phyloP scores from a whole-genome alignment of 1,140 invertebrate genomes.

The Microplitis demolitor region DNA sequence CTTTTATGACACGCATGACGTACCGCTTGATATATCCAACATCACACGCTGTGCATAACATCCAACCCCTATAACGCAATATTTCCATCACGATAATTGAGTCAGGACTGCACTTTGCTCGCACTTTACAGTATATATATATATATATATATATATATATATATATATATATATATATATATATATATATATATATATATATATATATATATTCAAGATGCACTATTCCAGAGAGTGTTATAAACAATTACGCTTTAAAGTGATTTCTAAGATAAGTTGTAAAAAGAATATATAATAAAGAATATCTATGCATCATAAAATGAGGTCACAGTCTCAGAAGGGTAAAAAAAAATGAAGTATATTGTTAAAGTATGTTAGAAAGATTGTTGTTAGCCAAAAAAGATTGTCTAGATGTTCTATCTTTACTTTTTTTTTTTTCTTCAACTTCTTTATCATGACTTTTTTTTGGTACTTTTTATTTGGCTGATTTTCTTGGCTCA shows the following conservation, averaged over 20 bases:
- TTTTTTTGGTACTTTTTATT: background rate
- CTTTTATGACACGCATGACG: background rate
- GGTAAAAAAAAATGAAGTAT: background rate
- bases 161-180: background rate
- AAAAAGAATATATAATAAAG: too few relatives aligned
- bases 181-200: background rate
- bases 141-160: background rate
- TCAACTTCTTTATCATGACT: background rate
- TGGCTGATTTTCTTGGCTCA: background rate
- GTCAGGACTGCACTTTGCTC: constrained; percentile 33
- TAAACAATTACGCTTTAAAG: background rate
- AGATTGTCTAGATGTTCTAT: background rate
- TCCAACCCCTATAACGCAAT: constrained; percentile 34
- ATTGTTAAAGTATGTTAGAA: background rate
- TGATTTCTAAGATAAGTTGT: background rate
- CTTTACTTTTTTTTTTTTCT: background rate
- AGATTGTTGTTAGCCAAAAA: background rate
- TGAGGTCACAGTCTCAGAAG: too few relatives aligned
- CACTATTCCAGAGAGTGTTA: background rate
- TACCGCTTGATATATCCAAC: background rate
- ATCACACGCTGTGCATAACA: background rate
- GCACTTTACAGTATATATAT: constrained; percentile 1
- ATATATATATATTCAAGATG: background rate
- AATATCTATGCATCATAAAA: too few relatives aligned
- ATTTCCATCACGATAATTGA: constrained; percentile 49